Conservation (phyloP, 2,797 vertebrate genomes). For the Myotis vivesi region DNA sequence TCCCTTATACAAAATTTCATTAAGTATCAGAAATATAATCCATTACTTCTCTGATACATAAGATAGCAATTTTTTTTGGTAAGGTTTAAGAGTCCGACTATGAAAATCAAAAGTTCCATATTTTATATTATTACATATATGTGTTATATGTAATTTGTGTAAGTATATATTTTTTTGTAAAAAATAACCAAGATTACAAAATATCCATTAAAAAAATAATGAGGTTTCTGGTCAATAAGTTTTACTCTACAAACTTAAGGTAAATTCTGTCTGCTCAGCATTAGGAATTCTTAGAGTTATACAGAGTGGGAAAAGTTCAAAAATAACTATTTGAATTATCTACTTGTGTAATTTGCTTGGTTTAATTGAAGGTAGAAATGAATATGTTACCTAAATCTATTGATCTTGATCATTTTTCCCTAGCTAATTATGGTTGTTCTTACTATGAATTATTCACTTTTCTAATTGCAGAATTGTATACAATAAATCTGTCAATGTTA, state of each 20-base stretch:
- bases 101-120: conserved; percentile 62
- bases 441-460: conserved; percentile 8
- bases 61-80: conserved; percentile 54
- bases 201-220: conserved; percentile 46
- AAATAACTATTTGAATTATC: conserved; percentile 48
- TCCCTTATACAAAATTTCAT: conserved; percentile 70
- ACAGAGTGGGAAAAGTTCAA: not conserved
- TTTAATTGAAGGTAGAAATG: conserved; percentile 51
- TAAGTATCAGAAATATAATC: conserved; percentile 71
- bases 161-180: not conserved
- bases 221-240: not conserved
- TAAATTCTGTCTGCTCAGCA: conserved; percentile 31
- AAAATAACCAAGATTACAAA: conserved; percentile 40
- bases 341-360: conserved; percentile 42
- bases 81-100: not conserved
- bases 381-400: conserved; percentile 36
- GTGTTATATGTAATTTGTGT: not conserved
- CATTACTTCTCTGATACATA: conserved; percentile 59
- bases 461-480: not conserved
- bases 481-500: not conserved
- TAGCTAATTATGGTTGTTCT: not conserved
- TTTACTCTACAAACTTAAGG: conserved; percentile 58
- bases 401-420: conserved; percentile 26
- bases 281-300: conserved; percentile 4
- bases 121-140: conserved; percentile 55